Conservation (phyloP, 1,140 invertebrate species). For the Pomacea maculata region DNA sequence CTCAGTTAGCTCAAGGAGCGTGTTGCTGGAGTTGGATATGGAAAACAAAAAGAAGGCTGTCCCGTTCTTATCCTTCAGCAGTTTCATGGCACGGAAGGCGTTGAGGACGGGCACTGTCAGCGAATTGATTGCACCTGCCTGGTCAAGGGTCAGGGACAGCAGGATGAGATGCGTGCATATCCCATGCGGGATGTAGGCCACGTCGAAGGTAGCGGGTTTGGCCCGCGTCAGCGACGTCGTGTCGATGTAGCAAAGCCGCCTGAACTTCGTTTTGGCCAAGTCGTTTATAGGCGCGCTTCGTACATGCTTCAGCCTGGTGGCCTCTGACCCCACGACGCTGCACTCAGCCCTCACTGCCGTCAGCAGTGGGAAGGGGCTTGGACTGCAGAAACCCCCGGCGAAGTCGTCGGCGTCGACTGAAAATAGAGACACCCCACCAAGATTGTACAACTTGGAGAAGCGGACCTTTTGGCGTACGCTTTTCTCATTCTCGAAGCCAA, state of each 20-base stretch:
- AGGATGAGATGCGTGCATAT: not conserved
- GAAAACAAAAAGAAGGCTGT: no score
- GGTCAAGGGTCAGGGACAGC: not conserved
- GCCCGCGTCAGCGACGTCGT: not conserved
- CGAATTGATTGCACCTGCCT: not conserved
- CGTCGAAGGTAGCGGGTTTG: not conserved
- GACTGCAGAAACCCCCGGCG: not conserved
- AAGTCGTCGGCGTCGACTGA: slow-evolving; percentile 1
- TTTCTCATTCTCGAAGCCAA: not conserved
- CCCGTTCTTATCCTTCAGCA: not conserved
- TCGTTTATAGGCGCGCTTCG: no score
- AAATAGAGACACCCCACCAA: not conserved
- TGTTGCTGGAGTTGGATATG: no score
- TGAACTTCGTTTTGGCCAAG: not conserved
- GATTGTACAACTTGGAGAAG: not conserved
- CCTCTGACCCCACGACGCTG: not conserved
- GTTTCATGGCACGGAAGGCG: not conserved
- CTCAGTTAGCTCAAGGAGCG: no score
- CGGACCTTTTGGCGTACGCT: not conserved
- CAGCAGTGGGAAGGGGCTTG: not conserved
- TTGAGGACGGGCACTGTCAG: not conserved
- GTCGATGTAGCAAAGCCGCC: not conserved
- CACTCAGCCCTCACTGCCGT: not conserved
- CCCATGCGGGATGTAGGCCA: not conserved
- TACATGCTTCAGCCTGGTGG: not conserved